Conservation (phyloP, 2,888 invertebrate genomes). For the Sinopyrophorus schimmeli region DNA sequence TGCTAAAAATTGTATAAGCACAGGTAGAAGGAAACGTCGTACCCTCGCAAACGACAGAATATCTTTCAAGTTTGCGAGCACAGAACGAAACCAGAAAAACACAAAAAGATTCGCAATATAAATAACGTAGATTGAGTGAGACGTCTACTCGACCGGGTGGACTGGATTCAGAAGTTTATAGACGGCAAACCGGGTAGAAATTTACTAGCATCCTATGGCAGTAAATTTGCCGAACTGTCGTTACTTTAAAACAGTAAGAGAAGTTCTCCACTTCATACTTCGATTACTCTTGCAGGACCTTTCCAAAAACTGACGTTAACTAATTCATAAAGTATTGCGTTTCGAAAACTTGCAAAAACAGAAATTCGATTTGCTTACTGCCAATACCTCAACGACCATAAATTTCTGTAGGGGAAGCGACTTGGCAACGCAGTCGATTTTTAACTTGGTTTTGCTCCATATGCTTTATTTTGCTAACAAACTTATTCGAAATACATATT, state of each 20-base stretch:
- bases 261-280: constrained; percentile 27
- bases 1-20: not conserved
- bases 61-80: constrained; percentile 20
- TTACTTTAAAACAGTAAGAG: constrained; percentile 29
- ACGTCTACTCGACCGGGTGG: constrained; percentile 38
- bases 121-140: constrained; percentile 43
- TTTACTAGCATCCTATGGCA: constrained; percentile 27
- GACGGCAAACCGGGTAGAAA: constrained; percentile 27
- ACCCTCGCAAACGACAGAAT: constrained; percentile 13
- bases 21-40: too few relatives aligned
- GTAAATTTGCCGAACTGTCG: constrained; percentile 30
- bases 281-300: constrained; percentile 16
- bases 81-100: constrained; percentile 29
- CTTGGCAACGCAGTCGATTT: too few relatives aligned
- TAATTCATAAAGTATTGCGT: constrained; percentile 8
- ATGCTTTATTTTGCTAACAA: too few relatives aligned
- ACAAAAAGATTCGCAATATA: constrained; percentile 41
- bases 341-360: constrained; percentile 6
- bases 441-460: too few relatives aligned
- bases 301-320: constrained; percentile 20
- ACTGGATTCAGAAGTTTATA: constrained; percentile 34
- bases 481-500: too few relatives aligned
- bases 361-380: not conserved
- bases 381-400: too few relatives aligned
- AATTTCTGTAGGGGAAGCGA: too few relatives aligned